Percentiles rank a stretch among this genome's conserved stretches.
phyloP scores from a whole-genome alignment of 2,113 vertebrate species.

The Apodemus speciosus region DNA sequence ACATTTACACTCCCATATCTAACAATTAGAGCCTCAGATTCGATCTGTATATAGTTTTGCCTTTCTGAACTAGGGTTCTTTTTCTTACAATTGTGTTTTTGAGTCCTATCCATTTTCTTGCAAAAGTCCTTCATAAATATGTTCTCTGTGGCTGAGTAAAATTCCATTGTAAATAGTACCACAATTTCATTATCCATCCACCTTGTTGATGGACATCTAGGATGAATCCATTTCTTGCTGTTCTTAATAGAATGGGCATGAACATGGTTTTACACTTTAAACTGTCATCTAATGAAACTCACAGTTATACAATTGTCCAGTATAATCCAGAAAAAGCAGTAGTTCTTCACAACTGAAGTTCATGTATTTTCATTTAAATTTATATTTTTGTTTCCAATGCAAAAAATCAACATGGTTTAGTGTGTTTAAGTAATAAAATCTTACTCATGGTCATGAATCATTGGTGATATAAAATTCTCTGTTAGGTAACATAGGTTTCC shows the following conservation, averaged over 20 bases:
- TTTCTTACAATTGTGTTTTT: not conserved
- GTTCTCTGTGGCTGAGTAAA: not conserved
- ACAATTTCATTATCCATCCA: not conserved
- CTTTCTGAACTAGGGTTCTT: not conserved
- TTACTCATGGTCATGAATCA: not conserved
- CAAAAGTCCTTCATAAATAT: no score
- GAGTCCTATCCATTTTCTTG: not conserved
- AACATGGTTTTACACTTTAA: not conserved
- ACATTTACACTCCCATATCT: not conserved
- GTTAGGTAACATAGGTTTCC: not conserved
- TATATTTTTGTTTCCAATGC: not conserved
- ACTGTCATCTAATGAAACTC: not conserved
- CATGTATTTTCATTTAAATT: not conserved
- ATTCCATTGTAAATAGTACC: no score
- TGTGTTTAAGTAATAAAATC: constrained; percentile 28
- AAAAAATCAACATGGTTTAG: not conserved
- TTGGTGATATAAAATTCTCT: not conserved
- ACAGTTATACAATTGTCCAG: not conserved
- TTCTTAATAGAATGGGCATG: not conserved
- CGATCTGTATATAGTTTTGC: not conserved
- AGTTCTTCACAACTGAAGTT: not conserved
- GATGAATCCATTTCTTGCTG: not conserved
- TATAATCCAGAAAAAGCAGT: not conserved
- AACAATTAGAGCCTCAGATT: not conserved
- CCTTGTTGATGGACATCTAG: not conserved